Base-by-base conservation (phyloP, 2,113 vertebrate genomes). In the Chloebia gouldiae region DNA sequence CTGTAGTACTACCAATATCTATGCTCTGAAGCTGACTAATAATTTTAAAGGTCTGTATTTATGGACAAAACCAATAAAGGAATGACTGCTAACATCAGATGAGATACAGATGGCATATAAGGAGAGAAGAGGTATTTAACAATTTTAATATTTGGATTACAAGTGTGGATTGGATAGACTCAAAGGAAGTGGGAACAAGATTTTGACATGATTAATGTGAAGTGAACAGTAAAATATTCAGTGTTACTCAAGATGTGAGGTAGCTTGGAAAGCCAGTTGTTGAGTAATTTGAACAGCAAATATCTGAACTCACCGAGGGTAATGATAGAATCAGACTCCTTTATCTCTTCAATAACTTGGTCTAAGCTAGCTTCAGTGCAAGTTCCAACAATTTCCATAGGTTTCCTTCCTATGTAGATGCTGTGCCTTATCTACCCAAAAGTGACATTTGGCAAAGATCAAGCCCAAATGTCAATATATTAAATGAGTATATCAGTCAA, bases 381-480 rank as follows among this genome's bases (percentile, higher is more conserved):
- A 82, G 54, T 81, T 92, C 68, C 75, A 93, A 40, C 57, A 30
- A 73, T 73, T 89, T 70, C 60, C 39, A 88, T 33, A 84, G 53
- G 53, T 91, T 91, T 95, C 27, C 56, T 84, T 91, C 57, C 54
- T 87, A 73, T 40, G 78, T 50, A 76, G 60, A 53, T 53, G 81
- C 49, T 66, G 39, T 88, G 31, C 78, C 69, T 28, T 64, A 92
- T 53, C 64, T 61, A 70, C 75, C 78, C 75, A 57, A 81, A 94
- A 81, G 76, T 25, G 11, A 70, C 90, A 73, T 88, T 95, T 89
- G 86, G 83, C 60, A 92, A 91, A 91, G 77, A 83, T 35, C 75
- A 63, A n/a, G 78, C 53, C 71, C 90, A 80, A 80, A 60, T n/a
- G 73, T 50, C 63, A 88, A 79, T 4, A 2, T 51, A 81, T 70